phyloP scores from a whole-genome alignment of 64 coral and sea anemone genomes.

The Montipora capricornis region DNA sequence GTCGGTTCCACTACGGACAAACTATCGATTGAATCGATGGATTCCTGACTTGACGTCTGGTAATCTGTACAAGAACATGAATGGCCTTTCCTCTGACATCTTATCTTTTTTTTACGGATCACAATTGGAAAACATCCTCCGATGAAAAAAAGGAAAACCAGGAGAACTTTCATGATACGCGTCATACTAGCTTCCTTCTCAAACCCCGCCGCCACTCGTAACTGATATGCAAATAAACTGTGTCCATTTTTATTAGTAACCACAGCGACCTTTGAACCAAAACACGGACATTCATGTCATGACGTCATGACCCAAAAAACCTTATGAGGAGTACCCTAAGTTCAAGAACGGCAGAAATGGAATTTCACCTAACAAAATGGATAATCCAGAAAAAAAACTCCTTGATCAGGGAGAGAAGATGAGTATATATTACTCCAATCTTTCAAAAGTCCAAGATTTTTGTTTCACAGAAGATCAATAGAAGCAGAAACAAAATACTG shows the following conservation, averaged over 20 bases:
- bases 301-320: background rate
- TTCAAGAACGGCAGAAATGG: background rate
- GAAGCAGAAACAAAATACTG: background rate
- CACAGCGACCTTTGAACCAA: conserved; percentile 77
- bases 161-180: conserved; percentile 14
- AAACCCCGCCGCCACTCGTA: conserved; percentile 7
- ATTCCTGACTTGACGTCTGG: conserved; percentile 51
- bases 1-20: conserved; percentile 84
- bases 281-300: conserved; percentile 20
- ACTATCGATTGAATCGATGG: conserved; percentile 77
- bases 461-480: background rate
- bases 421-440: background rate
- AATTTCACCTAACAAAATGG: background rate
- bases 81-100: conserved; percentile 38
- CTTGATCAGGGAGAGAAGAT: background rate
- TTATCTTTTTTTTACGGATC: conserved; percentile 55
- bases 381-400: background rate
- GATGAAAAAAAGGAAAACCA: conserved; percentile 69
- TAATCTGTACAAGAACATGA: conserved; percentile 53
- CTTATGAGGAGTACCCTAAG: background rate
- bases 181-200: background rate
- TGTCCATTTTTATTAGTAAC: conserved; percentile 40
- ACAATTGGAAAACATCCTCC: conserved; percentile 88
- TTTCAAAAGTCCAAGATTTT: background rate
- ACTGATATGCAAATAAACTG: conserved; percentile 34